Percentiles rank a stretch among this genome's conserved stretches.
Evolutionary conservation across 2,797 vertebrate species (phyloP).

Genomic region (Sebastes cheni): DNA sequence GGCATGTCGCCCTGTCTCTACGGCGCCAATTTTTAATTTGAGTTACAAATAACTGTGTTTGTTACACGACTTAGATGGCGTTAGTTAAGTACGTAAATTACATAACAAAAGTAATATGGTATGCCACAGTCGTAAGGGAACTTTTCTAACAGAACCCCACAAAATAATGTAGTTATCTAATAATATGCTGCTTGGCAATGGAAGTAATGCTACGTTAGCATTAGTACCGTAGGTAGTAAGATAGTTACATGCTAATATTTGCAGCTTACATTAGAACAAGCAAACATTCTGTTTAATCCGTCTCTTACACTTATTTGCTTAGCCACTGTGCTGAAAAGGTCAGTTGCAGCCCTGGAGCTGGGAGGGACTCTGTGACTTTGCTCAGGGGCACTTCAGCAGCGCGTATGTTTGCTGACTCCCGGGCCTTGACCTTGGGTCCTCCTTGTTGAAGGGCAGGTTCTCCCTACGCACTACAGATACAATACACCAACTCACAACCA

Average conservation of each 20-base stretch:
- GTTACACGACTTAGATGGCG: too few species aligned
- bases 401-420: constrained; percentile 17
- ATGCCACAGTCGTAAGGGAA: neutral
- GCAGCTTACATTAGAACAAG: too few species aligned
- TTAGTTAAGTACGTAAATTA: too few species aligned
- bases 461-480: constrained; percentile 9
- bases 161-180: neutral
- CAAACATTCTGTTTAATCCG: neutral
- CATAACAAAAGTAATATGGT: too few species aligned
- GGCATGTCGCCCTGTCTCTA: too few species aligned
- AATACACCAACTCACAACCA: constrained; percentile 7
- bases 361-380: constrained; percentile 23
- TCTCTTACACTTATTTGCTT: neutral
- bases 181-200: neutral
- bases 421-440: constrained; percentile 12
- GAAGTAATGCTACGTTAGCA: neutral
- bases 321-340: constrained; percentile 16
- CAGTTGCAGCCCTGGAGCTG: constrained; percentile 15
- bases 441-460: constrained; percentile 31
- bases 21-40: too few species aligned
- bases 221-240: neutral
- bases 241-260: neutral
- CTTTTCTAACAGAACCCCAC: neutral
- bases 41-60: too few species aligned
- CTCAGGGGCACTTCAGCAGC: constrained; percentile 19